Conservation (phyloP, 64 coral and sea anemone genomes). For the Montipora foliosa region DNA sequence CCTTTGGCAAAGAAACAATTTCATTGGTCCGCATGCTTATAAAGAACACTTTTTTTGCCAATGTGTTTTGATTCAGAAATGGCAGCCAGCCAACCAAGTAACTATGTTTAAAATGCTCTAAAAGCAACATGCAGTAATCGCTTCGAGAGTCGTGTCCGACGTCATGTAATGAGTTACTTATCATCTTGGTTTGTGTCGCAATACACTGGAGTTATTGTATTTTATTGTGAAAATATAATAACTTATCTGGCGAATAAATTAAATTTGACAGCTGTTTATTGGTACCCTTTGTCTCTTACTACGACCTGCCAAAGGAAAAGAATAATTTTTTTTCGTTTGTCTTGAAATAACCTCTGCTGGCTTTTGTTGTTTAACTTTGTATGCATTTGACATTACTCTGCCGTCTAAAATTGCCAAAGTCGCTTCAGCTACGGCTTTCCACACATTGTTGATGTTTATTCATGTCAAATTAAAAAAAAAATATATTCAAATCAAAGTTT, state of each 20-base stretch:
- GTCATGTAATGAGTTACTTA: not conserved
- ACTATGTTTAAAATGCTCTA: no score
- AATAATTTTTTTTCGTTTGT: slow-evolving; percentile 20
- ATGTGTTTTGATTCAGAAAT: not conserved
- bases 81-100: no score
- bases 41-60: not conserved
- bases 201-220: not conserved
- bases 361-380: not conserved
- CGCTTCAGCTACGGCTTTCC: not conserved
- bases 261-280: slow-evolving; percentile 22
- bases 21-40: not conserved
- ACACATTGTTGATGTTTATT: not conserved
- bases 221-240: slow-evolving; percentile 28
- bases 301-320: slow-evolving; percentile 13
- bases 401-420: not conserved
- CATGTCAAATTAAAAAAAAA: not conserved
- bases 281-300: not conserved
- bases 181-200: not conserved
- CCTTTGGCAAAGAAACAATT: slow-evolving; percentile 33
- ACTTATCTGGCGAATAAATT: slow-evolving; percentile 38
- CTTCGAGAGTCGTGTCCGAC: no score
- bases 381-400: not conserved
- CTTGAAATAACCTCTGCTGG: not conserved
- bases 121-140: no score
- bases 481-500: not conserved